Conservation (phyloP, 2,797 vertebrate genomes). For the Monodelphis domestica region DNA sequence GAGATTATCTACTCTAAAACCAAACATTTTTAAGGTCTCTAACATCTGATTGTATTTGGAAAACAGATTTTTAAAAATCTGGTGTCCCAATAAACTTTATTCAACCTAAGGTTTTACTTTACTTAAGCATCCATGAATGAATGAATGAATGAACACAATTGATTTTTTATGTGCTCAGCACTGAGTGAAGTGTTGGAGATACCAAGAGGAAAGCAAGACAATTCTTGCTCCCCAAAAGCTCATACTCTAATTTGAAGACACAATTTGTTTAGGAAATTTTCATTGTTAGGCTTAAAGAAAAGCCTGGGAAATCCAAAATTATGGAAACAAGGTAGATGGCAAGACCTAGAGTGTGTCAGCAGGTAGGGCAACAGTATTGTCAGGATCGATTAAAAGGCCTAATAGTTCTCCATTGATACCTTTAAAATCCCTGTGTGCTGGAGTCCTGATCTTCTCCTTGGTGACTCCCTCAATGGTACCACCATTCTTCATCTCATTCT, state of each 20-base stretch:
- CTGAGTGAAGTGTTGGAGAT: not conserved
- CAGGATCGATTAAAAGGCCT: not conserved
- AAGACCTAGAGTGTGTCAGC: not conserved
- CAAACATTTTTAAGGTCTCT: not conserved
- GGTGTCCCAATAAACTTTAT: not conserved
- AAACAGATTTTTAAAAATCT: not conserved
- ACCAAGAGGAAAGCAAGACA: not conserved
- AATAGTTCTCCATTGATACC: not conserved
- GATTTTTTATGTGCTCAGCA: not conserved
- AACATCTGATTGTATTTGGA: not conserved
- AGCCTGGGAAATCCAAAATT: not conserved
- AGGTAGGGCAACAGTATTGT: not conserved
- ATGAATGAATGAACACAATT: not conserved
- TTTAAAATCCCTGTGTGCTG: not conserved
- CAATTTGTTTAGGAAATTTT: not conserved
- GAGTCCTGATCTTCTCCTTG: not conserved
- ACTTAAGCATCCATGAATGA: not conserved
- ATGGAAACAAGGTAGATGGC: not conserved
- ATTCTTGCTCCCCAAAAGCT: not conserved
- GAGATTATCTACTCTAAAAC: not conserved
- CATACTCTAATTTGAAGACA: not conserved
- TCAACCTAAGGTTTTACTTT: not conserved
- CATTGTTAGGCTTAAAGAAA: not conserved
- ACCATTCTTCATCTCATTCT: not conserved
- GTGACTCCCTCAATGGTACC: not conserved